Evolutionary conservation across 2,113 vertebrate genomes (phyloP).

Genomic region (Suncus etruscus): DNA sequence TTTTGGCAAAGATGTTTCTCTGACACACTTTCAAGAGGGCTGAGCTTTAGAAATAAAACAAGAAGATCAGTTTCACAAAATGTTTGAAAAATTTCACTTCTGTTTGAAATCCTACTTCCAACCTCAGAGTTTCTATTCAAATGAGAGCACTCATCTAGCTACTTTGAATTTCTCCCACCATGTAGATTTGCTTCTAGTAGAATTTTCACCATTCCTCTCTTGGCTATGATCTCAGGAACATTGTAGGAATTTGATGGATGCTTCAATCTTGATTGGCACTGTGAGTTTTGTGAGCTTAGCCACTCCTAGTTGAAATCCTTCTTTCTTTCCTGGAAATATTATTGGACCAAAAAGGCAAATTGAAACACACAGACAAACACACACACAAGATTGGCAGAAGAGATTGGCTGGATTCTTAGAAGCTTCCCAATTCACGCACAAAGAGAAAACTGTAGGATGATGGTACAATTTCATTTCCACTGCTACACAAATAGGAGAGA

Average conservation of each 20-base stretch:
- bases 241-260: constrained; percentile 27
- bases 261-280: constrained; percentile 41
- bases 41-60: constrained; percentile 80
- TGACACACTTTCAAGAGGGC: constrained; percentile 71
- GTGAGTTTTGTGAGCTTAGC: constrained; percentile 50
- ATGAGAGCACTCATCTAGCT: background rate
- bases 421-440: background rate
- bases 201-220: background rate
- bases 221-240: constrained; percentile 15
- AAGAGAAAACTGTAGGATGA: constrained; percentile 49
- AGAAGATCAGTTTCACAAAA: constrained; percentile 76
- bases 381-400: constrained; percentile 28
- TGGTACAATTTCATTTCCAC: background rate
- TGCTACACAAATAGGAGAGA: constrained; percentile 49
- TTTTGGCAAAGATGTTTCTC: constrained; percentile 78
- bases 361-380: background rate
- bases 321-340: constrained; percentile 36
- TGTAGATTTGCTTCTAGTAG: background rate
- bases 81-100: constrained; percentile 53
- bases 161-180: background rate
- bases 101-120: constrained; percentile 60
- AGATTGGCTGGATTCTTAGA: constrained; percentile 17
- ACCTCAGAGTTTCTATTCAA: constrained; percentile 39
- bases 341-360: constrained; percentile 28
- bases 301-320: constrained; percentile 3